Base-by-base conservation (phyloP, 2,113 vertebrate genomes). In the Pteruthius melanotis region DNA sequence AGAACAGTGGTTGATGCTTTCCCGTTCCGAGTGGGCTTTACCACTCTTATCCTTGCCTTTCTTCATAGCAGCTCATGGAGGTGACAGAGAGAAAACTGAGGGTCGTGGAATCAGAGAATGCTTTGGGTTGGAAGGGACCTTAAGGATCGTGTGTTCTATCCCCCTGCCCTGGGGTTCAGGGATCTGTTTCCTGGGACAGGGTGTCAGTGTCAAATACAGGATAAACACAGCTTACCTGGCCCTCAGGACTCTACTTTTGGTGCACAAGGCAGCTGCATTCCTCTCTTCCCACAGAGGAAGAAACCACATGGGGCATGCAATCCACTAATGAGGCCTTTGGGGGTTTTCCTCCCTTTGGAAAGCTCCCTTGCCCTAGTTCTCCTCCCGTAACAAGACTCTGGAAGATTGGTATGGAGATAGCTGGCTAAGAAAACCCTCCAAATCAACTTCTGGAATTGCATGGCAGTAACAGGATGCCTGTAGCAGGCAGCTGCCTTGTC, bases 401-500 rank as follows among this genome's bases (percentile, higher is more conserved):
- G 82, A 17, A 94, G 94, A 95, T 90, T 81, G 90, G 79, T 80
- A 15, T 49, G 83, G 90, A 93, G 95, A 86, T 92, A 95, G 75
- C 30, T 81, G 75, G 39, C 47, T 71, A 75, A 86, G 83, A 96
- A 94, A 85, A 59, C 39, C 42, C 76, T 94, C 87, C 94, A 93
- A 76, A 80, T 87, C 83, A 85, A 89, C 71, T 83, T 63, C 60
- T 86, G 90, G 75, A 86, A 64, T 27, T 70, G 87, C 64, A 86
- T 9, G 26, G 79, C 68, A 66, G 70, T 86, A 95, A 91, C 44
- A 83, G 57, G 78, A 65, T 70, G 85, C 93, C 79, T 93, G 86
- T 30, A 93, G 82, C 93, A 93, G 91, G 78, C 87, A 90, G 89
- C 93, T 94, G 95, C 79, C 82, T 94, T 90, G 54, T 89, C 95